Evolutionary conservation across 2,888 invertebrate genomes (phyloP).

Genomic region (Polydrusus tereticollis): DNA sequence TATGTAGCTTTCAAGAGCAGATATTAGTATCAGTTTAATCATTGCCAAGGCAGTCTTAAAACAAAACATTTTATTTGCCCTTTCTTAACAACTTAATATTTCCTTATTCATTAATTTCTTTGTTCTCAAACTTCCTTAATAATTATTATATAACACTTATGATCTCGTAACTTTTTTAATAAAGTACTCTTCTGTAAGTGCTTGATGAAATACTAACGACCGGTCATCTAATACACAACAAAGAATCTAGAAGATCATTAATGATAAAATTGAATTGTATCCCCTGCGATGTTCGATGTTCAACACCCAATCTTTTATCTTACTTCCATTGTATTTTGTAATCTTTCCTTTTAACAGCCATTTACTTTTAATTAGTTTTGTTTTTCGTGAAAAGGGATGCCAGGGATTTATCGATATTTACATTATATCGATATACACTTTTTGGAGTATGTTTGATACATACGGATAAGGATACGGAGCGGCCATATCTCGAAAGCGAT

Average conservation of each 20-base stretch:
- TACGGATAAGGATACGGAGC: too few relatives aligned
- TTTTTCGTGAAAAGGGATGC: not conserved
- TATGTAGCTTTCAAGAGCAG: too few relatives aligned
- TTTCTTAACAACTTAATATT: too few relatives aligned
- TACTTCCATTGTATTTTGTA: not conserved
- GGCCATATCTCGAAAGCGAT: too few relatives aligned
- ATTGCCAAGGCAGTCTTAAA: too few relatives aligned
- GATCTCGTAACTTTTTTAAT: not conserved
- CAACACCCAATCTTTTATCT: not conserved
- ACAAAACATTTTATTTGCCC: too few relatives aligned
- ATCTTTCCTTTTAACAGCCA: slow-evolving; percentile 6
- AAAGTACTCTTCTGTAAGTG: not conserved
- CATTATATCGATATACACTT: too few relatives aligned
- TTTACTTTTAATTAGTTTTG: slow-evolving; percentile 8
- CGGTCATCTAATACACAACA: not conserved
- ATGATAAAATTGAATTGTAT: not conserved
- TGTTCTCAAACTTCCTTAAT: not conserved
- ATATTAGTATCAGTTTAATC: too few relatives aligned
- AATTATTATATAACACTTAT: not conserved
- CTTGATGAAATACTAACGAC: not conserved
- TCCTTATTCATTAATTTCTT: too few relatives aligned
- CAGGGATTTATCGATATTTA: too few relatives aligned
- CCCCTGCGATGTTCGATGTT: slow-evolving; percentile 2
- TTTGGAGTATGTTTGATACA: too few relatives aligned
- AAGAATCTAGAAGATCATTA: not conserved